Conservation (phyloP, 2,797 vertebrate genomes). For the Acrocephalus scirpaceus region DNA sequence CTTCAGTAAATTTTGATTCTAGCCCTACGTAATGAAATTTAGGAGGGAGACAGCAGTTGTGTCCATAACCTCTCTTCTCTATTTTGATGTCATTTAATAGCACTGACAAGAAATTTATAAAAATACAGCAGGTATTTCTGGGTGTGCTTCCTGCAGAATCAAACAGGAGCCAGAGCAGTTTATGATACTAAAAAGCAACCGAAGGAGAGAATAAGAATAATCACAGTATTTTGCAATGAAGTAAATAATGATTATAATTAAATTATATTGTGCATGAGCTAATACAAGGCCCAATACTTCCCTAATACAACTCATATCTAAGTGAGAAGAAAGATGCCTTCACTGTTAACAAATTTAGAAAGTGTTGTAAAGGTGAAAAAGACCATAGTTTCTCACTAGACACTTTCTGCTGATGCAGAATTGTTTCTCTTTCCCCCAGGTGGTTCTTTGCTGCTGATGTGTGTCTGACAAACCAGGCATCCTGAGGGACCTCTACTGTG, state of each 20-base stretch:
- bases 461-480: neutral
- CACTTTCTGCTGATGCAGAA: neutral
- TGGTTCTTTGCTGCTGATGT: fast-evolving
- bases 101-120: neutral
- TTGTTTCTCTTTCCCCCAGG: neutral
- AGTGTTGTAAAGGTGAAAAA: neutral
- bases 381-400: neutral
- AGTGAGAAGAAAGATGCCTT: neutral
- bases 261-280: neutral
- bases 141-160: neutral
- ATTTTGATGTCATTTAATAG: neutral
- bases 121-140: neutral
- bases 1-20: neutral
- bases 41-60: neutral
- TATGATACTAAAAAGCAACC: neutral
- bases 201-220: neutral
- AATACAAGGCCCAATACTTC: neutral
- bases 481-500: neutral
- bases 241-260: neutral
- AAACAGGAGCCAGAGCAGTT: neutral
- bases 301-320: neutral
- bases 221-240: neutral
- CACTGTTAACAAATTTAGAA: neutral
- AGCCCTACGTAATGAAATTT: neutral
- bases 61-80: neutral